Conservation (phyloP, 2,888 invertebrate species). For the Coelopa pilipes region DNA sequence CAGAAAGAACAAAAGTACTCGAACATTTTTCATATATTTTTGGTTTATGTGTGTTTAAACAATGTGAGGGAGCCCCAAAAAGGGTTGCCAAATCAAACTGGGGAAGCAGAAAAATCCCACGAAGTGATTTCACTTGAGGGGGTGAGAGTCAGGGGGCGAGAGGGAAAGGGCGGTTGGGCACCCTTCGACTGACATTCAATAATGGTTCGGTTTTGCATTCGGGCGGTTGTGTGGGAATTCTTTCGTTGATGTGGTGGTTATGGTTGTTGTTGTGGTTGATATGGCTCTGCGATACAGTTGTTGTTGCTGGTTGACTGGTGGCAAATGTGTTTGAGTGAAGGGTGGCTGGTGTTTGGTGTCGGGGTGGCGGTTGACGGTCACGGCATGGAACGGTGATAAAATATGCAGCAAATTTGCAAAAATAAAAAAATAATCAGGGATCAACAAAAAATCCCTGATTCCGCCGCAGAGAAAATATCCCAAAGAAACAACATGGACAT, state of each 20-base stretch:
- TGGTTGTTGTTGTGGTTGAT: not conserved
- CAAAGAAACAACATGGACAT: slow-evolving; percentile 18
- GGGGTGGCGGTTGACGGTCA: slow-evolving; percentile 34
- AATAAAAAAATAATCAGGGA: slow-evolving; percentile 18
- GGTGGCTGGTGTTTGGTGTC: slow-evolving; percentile 30
- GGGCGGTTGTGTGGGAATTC: slow-evolving; percentile 20
- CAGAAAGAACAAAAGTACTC: slow-evolving; percentile 34
- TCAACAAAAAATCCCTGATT: slow-evolving; percentile 22
- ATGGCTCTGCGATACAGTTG: too few relatives aligned
- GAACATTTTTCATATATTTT: slow-evolving; percentile 58
- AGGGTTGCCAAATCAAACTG: slow-evolving; percentile 53
- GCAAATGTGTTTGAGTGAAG: slow-evolving; percentile 17
- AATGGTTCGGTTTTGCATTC: slow-evolving; percentile 17
- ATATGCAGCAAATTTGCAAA: slow-evolving; percentile 52
- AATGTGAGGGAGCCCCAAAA: slow-evolving; percentile 45
- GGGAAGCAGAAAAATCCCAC: slow-evolving; percentile 45
- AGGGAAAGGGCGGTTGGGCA: not conserved
- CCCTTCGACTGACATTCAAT: slow-evolving; percentile 29
- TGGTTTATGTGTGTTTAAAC: slow-evolving; percentile 55
- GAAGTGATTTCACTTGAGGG: slow-evolving; percentile 6
- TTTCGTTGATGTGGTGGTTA: slow-evolving; percentile 30
- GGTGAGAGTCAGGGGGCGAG: not conserved
- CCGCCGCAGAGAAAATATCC: slow-evolving; percentile 21
- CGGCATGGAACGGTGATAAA: slow-evolving; percentile 59
- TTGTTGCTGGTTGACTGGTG: not conserved